Evolutionary conservation across 2,888 invertebrate genomes (phyloP).

Genomic region (Harpalus rubripes): DNA sequence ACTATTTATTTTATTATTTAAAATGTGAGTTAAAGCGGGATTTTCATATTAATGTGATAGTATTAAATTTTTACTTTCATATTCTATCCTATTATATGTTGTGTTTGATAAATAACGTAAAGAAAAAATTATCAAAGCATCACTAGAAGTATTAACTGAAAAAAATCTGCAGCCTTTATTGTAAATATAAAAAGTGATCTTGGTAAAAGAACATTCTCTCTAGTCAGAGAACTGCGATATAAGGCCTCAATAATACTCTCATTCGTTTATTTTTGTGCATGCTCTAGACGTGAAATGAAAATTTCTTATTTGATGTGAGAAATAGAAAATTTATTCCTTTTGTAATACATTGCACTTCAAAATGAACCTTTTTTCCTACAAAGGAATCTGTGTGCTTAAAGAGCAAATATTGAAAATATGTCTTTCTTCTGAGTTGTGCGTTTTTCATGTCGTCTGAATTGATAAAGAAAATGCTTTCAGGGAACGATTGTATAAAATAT

Average conservation of each 20-base stretch:
- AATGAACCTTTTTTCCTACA: background rate
- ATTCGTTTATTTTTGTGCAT: slow-evolving; percentile 17
- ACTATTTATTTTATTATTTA: too few species aligned
- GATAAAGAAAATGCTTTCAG: too few species aligned
- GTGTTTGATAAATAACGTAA: background rate
- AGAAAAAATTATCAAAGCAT: slow-evolving; percentile 1
- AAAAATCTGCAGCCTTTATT: background rate
- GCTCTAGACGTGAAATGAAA: slow-evolving; percentile 11
- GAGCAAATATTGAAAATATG: background rate
- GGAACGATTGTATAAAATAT: too few species aligned
- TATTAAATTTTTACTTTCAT: background rate
- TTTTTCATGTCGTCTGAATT: too few species aligned
- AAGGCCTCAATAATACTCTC: background rate
- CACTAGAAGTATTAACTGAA: background rate
- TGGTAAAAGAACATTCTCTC: slow-evolving; percentile 8
- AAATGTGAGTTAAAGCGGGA: too few species aligned
- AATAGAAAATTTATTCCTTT: slow-evolving; percentile 21
- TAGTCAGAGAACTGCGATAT: background rate
- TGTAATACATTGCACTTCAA: background rate
- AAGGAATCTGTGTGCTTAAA: background rate
- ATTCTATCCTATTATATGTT: background rate
- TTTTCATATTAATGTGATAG: background rate
- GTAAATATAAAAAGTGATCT: background rate
- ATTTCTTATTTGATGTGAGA: slow-evolving; percentile 19
- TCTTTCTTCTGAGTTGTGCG: background rate